phyloP scores from a whole-genome alignment of 2,113 vertebrate species.

The Grammomys dolichurus region DNA sequence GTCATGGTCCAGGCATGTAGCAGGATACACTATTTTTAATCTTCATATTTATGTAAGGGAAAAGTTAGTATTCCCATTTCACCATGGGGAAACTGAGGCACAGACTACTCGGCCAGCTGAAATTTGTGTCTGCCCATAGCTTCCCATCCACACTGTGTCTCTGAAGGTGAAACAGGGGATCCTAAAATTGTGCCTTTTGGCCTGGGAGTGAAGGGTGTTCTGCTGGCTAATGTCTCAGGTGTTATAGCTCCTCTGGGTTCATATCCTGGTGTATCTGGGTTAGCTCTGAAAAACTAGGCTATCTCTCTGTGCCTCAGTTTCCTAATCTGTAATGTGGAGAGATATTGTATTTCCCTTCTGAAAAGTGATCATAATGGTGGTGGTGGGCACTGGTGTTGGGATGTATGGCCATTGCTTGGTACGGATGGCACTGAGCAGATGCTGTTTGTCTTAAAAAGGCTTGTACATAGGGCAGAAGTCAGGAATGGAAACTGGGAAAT shows the following conservation, averaged over 20 bases:
- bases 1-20: background rate
- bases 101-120: background rate
- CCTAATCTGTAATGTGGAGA: background rate
- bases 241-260: background rate
- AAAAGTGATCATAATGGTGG: too few species aligned
- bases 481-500: background rate
- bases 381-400: background rate
- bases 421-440: background rate
- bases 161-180: background rate
- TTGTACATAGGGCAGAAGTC: fast-evolving
- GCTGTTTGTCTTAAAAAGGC: background rate
- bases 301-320: background rate
- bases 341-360: background rate
- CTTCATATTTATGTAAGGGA: background rate
- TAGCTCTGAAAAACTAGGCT: background rate
- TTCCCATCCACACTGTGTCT: background rate
- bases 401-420: background rate
- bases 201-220: background rate
- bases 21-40: background rate
- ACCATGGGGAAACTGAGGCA: background rate
- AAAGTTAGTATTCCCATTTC: background rate
- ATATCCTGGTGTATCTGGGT: background rate
- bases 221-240: background rate
- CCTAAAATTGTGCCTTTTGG: background rate
- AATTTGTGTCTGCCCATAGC: background rate